Percentiles rank a stretch among this genome's conserved stretches.
Evolutionary conservation across 2,797 vertebrate genomes (phyloP).

Genomic region (Neosilurus mollespiculum): DNA sequence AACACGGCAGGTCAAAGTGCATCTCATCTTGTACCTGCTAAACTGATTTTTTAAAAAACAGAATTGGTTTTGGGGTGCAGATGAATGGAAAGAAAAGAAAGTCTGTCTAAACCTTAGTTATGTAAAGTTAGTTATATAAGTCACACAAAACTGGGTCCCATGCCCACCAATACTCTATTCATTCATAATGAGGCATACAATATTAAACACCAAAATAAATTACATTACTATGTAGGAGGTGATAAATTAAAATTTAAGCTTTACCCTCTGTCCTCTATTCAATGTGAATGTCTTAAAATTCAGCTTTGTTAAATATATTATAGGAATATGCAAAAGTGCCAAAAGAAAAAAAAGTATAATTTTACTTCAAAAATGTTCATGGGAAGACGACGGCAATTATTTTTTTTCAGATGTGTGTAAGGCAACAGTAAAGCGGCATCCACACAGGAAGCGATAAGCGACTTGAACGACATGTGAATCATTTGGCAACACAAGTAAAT

Average conservation of each 20-base stretch:
- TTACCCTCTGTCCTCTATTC: not conserved
- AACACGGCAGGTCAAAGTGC: constrained; percentile 17
- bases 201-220: constrained; percentile 12
- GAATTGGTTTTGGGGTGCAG: not conserved
- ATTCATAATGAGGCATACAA: not conserved
- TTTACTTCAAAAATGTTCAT: too few species aligned
- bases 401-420: too few species aligned
- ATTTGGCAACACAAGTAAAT: too few species aligned
- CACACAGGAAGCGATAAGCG: too few species aligned
- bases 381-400: too few species aligned
- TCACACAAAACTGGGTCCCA: not conserved
- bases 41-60: not conserved
- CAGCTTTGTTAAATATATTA: not conserved
- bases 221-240: not conserved
- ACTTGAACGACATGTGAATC: too few species aligned
- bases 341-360: not conserved
- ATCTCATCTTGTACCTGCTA: not conserved
- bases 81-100: not conserved
- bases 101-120: not conserved
- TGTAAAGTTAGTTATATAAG: not conserved
- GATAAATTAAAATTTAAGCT: not conserved
- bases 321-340: not conserved
- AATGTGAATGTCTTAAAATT: not conserved
- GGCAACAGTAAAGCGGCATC: too few species aligned
- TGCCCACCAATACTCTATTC: not conserved